These are phyloP conservation scores for Anguilla japonica DNA, from an alignment of 2,113 vertebrate species.

Conservation along the genomic window DNA sequence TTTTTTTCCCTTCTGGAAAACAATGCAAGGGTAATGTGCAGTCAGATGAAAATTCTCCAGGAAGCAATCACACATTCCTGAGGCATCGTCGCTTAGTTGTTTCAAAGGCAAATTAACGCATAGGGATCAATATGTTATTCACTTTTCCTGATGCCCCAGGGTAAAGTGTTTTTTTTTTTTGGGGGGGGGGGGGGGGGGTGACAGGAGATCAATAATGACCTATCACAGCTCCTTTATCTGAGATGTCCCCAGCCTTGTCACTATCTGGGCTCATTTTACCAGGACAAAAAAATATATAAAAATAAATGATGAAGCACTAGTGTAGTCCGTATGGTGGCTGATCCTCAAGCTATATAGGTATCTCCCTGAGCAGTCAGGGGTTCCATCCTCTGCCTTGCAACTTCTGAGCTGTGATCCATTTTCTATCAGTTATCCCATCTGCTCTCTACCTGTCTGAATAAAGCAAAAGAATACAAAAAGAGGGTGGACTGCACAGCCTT, in stretches of 20 bases:
- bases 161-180: constrained; percentile 32
- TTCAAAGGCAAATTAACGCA: constrained; percentile 48
- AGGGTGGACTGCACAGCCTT: too few relatives aligned
- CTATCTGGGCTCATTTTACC: not conserved
- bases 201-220: constrained; percentile 62
- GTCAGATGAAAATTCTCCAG: constrained; percentile 7
- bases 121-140: constrained; percentile 54
- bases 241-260: constrained; percentile 41
- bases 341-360: too few relatives aligned
- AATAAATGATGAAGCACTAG: constrained; percentile 25
- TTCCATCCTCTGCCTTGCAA: too few relatives aligned
- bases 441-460: too few relatives aligned
- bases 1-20: not conserved
- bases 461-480: too few relatives aligned
- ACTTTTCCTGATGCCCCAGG: constrained; percentile 52
- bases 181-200: not conserved
- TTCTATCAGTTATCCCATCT: too few relatives aligned
- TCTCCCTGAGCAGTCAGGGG: too few relatives aligned
- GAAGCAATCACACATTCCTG: not conserved
- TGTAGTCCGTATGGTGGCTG: too few relatives aligned
- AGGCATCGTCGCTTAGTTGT: constrained; percentile 14
- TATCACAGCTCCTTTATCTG: constrained; percentile 41
- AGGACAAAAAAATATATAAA: constrained; percentile 18
- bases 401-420: too few relatives aligned
- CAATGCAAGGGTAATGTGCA: not conserved